phyloP scores from a whole-genome alignment of 1,140 invertebrate genomes.

The Proctacanthus coquilletti region DNA sequence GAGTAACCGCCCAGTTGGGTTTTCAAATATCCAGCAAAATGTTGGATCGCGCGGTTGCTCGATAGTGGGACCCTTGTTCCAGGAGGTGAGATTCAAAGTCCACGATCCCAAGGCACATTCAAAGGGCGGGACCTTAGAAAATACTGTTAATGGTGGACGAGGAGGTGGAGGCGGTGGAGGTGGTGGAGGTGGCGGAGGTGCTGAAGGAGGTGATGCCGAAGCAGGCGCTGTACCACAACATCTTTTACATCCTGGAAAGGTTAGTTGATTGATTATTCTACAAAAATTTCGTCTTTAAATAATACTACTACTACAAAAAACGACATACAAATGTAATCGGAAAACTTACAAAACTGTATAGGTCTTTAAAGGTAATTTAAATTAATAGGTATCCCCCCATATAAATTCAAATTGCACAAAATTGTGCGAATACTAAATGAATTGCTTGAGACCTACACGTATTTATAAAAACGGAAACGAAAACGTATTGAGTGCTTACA shows the following conservation, averaged over 20 bases:
- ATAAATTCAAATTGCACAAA: too few relatives aligned
- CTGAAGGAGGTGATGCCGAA: slow-evolving; percentile 36
- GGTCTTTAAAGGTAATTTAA: too few relatives aligned
- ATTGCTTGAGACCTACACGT: too few relatives aligned
- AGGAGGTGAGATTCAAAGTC: slow-evolving; percentile 89
- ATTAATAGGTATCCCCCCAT: too few relatives aligned
- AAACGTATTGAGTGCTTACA: too few relatives aligned
- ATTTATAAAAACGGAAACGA: too few relatives aligned
- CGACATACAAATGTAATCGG: too few relatives aligned
- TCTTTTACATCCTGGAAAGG: slow-evolving; percentile 62
- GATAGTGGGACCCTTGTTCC: slow-evolving; percentile 62
- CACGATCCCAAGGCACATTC: slow-evolving; percentile 84
- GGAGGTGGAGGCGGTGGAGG: slow-evolving; percentile 43
- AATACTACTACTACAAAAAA: too few relatives aligned
- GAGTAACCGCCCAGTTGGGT: slow-evolving; percentile 32
- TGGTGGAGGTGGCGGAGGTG: slow-evolving; percentile 32
- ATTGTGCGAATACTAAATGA: too few relatives aligned
- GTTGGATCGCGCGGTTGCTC: slow-evolving; percentile 36
- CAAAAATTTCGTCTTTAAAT: too few relatives aligned
- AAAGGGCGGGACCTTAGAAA: slow-evolving; percentile 78
- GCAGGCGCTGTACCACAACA: slow-evolving; percentile 54
- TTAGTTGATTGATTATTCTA: too few relatives aligned
- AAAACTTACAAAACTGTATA: too few relatives aligned
- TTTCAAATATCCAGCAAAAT: slow-evolving; percentile 31
- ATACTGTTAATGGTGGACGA: slow-evolving; percentile 69